Percentiles rank a stretch among this genome's conserved stretches.
These are phyloP conservation scores for Gulo gulo DNA, from an alignment of 2,113 vertebrate species.

Conservation along the genomic window DNA sequence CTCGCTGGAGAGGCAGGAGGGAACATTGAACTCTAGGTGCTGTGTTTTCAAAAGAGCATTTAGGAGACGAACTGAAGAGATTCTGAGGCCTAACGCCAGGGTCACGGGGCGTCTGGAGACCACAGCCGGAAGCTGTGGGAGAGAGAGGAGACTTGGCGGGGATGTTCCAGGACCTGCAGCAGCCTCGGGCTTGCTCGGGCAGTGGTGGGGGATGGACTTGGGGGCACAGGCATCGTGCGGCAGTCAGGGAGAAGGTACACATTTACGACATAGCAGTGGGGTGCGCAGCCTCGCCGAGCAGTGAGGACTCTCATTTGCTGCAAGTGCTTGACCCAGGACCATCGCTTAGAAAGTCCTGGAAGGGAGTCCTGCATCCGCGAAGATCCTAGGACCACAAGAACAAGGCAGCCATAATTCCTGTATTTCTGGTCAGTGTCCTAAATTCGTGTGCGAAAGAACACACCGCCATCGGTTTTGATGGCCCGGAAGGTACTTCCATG, in stretches of 20 bases:
- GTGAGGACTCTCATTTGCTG: not conserved
- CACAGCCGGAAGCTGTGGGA: accelerated
- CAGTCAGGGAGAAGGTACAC: not conserved
- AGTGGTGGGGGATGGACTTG: accelerated
- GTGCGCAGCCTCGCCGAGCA: not conserved
- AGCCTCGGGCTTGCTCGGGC: accelerated
- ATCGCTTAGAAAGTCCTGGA: accelerated
- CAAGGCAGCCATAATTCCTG: accelerated
- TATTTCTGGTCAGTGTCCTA: not conserved
- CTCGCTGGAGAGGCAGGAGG: accelerated
- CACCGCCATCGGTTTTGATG: accelerated
- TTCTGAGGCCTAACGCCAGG: not conserved
- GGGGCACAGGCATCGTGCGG: accelerated
- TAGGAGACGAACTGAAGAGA: too few species aligned
- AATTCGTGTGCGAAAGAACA: not conserved
- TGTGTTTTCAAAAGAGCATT: accelerated
- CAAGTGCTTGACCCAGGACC: not conserved
- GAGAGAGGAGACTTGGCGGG: not conserved
- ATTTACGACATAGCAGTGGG: accelerated
- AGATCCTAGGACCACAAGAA: not conserved
- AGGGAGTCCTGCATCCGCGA: not conserved
- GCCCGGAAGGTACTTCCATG: not conserved
- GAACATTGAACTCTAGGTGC: accelerated
- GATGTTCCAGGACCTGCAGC: not conserved
- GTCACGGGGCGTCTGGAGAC: accelerated